Base-by-base conservation (phyloP, 2,888 invertebrate species). In the Apodemia mormo region DNA sequence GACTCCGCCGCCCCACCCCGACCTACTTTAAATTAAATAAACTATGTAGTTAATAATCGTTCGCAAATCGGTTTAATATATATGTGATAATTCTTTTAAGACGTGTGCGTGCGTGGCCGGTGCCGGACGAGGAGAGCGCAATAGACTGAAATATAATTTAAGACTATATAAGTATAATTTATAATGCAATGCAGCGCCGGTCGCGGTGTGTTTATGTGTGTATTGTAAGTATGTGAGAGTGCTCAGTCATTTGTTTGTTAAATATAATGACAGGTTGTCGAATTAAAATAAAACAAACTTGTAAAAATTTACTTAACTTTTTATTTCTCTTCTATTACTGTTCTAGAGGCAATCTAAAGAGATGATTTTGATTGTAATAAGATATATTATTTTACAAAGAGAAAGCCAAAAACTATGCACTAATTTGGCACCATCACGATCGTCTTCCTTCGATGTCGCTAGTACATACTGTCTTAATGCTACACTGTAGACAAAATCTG, bases 231-330 rank as follows among this genome's bases (percentile, higher is more conserved):
- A 92, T 95, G 95, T 95, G 95, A 88, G 93, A 90, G 92, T 92
- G 93, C 92, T 92, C 92, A 93, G 92, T 93, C 93, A 93, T 92
- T 92, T 92, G 92, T 93, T 93, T 93, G 92, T 92, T 93, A 95
- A 52, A 95, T 95, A 95, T 95, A 95, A 95, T 95, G 95, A 95
- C 95, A 95, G 95, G 95, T 95, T 95, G 95, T 95, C 95, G 94
- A 95, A 95, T 95, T 95, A 95, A 95, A 94, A 93, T 93, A 93
- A 90, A 92, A 90, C 86, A 90, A 89, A 89, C 85, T 90, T 91
- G 88, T 90, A 92, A 92, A 92, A 89, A 87, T 87, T 86, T 78
- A 76, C 77, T 61, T 29, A 61, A 61, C 66, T 69, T 72, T 75
- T 75, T 70, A 75, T 72, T 75, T 74, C 56, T 61, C 54, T 56